Conservation (phyloP, 2,888 invertebrate genomes). For the Lycaena phlaeas region DNA sequence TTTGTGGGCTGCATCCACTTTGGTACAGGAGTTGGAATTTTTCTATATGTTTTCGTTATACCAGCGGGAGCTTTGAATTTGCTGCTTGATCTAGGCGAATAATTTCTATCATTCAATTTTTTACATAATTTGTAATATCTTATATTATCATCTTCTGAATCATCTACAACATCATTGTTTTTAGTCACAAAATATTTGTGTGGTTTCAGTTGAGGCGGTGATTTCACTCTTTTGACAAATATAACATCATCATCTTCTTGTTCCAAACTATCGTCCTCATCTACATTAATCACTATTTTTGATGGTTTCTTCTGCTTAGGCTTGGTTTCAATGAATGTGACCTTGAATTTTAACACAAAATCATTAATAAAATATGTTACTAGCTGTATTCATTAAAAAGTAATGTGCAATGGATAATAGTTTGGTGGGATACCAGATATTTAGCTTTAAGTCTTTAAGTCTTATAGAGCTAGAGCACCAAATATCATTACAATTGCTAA, state of each 20-base stretch:
- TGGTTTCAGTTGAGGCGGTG: constrained; percentile 38
- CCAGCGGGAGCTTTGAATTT: constrained; percentile 51
- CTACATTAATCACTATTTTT: constrained; percentile 46
- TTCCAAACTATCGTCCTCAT: constrained; percentile 36
- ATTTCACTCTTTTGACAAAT: constrained; percentile 45
- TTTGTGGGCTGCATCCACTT: constrained; percentile 45
- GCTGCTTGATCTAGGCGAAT: constrained; percentile 40
- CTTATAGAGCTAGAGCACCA: too few relatives aligned
- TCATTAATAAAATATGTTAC: too few relatives aligned
- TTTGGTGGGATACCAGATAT: too few relatives aligned
- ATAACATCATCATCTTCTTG: constrained; percentile 41
- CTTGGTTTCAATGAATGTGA: constrained; percentile 44
- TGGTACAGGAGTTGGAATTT: constrained; percentile 36
- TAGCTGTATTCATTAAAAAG: too few relatives aligned
- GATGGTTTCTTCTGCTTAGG: constrained; percentile 34
- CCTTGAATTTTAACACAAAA: constrained; percentile 35
- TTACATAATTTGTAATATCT: constrained; percentile 39
- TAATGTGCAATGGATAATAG: too few relatives aligned
- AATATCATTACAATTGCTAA: too few relatives aligned
- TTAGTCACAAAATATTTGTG: constrained; percentile 39
- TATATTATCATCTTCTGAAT: constrained; percentile 29
- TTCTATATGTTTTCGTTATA: constrained; percentile 52
- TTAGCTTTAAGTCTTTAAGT: too few relatives aligned
- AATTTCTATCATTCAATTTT: constrained; percentile 34
- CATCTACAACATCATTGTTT: constrained; percentile 24